These are phyloP conservation scores for Myotis vivesi DNA, from an alignment of 2,797 vertebrate genomes.

Conservation along the genomic window DNA sequence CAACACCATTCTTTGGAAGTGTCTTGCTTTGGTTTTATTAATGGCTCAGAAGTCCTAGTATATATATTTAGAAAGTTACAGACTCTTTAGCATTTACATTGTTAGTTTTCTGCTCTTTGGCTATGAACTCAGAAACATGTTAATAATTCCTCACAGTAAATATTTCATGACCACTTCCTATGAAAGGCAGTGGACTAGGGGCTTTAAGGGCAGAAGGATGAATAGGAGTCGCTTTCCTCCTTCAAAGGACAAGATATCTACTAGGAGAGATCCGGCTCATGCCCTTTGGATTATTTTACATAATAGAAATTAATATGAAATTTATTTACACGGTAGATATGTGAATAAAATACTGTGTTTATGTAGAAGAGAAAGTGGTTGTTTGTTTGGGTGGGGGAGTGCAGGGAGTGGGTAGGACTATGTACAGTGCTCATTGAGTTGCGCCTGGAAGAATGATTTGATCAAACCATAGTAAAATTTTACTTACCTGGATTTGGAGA, in stretches of 20 bases:
- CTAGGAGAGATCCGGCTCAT: neutral
- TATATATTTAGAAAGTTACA: neutral
- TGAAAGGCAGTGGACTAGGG: neutral
- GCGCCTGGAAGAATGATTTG: neutral
- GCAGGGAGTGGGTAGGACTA: rapidly evolving
- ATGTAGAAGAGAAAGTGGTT: neutral
- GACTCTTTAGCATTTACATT: neutral
- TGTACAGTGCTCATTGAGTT: neutral
- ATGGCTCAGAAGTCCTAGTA: neutral
- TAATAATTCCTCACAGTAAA: neutral
- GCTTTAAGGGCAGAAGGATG: neutral
- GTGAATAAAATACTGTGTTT: neutral
- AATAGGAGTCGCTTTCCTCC: neutral
- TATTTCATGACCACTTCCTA: neutral
- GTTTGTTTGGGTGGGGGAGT: neutral
- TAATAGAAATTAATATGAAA: neutral
- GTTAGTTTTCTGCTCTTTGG: neutral
- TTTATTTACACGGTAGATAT: neutral
- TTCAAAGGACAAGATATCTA: neutral
- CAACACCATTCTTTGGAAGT: neutral
- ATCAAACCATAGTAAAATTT: neutral
- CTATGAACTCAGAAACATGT: neutral
- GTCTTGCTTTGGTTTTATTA: neutral
- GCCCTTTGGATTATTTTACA: neutral
- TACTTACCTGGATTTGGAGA: neutral